Percentiles rank a stretch among this genome's conserved stretches.
These are phyloP conservation scores for Lithobius niger DNA, from an alignment of 1,140 invertebrate genomes.

Conservation along the genomic window DNA sequence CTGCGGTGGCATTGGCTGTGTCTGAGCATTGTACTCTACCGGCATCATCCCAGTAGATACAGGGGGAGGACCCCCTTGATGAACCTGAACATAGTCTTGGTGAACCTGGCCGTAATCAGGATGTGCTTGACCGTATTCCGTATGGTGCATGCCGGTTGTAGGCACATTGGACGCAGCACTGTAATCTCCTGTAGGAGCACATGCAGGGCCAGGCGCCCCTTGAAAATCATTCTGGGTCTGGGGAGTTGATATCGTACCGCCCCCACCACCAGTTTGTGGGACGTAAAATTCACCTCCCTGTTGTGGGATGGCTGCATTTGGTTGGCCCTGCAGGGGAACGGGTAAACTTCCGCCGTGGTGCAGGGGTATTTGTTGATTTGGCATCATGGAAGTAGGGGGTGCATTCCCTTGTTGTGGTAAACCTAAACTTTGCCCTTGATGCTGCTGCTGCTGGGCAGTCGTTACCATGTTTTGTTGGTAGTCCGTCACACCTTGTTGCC, in stretches of 20 bases:
- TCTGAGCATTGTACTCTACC: not conserved
- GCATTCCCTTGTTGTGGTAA: not conserved
- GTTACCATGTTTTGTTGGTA: not conserved
- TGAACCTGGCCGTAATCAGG: too few relatives aligned
- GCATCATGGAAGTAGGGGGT: not conserved
- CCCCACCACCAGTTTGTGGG: not conserved
- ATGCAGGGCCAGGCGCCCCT: not conserved
- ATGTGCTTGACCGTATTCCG: not conserved
- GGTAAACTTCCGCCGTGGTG: slow-evolving; percentile 6
- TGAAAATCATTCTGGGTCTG: not conserved
- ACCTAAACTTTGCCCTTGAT: slow-evolving; percentile 9
- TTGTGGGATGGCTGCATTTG: not conserved
- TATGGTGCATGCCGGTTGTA: not conserved
- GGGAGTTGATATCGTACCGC: not conserved
- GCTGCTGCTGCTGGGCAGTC: not conserved
- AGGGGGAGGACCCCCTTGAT: too few relatives aligned
- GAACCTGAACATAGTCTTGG: too few relatives aligned
- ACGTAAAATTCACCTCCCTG: not conserved
- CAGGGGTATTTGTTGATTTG: not conserved
- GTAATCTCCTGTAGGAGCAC: not conserved
- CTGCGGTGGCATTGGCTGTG: not conserved
- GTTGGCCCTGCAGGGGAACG: not conserved
- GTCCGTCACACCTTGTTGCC: not conserved
- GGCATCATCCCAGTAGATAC: not conserved
- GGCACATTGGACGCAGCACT: not conserved